These are phyloP conservation scores for Bubo bubo DNA, from an alignment of 2,113 vertebrate species.

Conservation along the genomic window DNA sequence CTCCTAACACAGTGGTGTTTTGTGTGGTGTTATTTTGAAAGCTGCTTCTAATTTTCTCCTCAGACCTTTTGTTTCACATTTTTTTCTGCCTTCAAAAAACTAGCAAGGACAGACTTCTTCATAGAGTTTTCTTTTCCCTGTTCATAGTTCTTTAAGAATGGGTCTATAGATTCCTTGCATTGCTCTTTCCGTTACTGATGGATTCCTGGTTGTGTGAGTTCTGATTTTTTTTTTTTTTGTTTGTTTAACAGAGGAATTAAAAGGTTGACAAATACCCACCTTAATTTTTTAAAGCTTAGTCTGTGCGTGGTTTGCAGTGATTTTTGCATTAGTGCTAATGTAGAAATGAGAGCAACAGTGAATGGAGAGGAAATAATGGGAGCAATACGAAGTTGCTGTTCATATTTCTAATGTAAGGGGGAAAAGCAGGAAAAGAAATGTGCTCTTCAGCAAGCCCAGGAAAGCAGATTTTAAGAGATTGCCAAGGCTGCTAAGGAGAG, in stretches of 20 bases:
- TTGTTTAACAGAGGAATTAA: neutral
- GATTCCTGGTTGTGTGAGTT: neutral
- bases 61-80: neutral
- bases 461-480: neutral
- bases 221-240: neutral
- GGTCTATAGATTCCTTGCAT: neutral
- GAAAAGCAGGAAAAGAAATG: neutral
- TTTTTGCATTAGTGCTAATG: neutral
- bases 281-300: neutral
- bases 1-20: neutral
- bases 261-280: neutral
- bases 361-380: neutral
- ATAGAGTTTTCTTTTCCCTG: neutral
- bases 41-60: conserved; percentile 22
- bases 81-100: neutral
- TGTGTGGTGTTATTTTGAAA: conserved; percentile 48
- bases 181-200: neutral
- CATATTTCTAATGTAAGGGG: neutral
- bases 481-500: neutral
- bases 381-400: neutral
- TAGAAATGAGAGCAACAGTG: neutral
- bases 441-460: neutral
- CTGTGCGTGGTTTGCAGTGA: neutral
- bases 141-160: neutral
- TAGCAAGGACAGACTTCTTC: neutral